Conservation (phyloP, 1,140 invertebrate species). For the Hydropsyche tenuis region DNA sequence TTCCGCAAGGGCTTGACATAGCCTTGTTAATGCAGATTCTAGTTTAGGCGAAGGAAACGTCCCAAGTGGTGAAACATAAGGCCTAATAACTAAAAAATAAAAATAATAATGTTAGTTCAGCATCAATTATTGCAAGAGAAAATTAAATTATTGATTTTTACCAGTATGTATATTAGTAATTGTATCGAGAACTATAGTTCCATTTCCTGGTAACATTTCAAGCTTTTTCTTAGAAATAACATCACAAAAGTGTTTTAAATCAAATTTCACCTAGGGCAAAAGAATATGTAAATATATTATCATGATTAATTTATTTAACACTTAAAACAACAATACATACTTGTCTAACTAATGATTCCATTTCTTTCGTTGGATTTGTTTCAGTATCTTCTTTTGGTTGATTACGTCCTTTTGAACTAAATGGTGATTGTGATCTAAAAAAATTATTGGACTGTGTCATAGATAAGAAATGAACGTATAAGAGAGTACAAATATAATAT, state of each 20-base stretch:
- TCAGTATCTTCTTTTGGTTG: slow-evolving; percentile 66
- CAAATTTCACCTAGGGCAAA: slow-evolving; percentile 70
- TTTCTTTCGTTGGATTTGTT: slow-evolving; percentile 65
- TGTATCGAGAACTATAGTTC: slow-evolving; percentile 89
- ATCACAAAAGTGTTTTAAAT: slow-evolving; percentile 86
- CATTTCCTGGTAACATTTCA: slow-evolving; percentile 91
- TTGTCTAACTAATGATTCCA: slow-evolving; percentile 71
- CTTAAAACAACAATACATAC: slow-evolving; percentile 57
- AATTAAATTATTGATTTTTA: slow-evolving; percentile 48
- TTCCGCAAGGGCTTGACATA: slow-evolving; percentile 85
- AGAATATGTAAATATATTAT: no score
- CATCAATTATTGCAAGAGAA: not conserved
- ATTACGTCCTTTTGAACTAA: slow-evolving; percentile 64
- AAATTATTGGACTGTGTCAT: no score
- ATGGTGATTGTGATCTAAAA: slow-evolving; percentile 66
- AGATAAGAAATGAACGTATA: no score
- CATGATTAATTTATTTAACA: no score
- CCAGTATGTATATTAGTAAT: slow-evolving; percentile 86
- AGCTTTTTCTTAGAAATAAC: slow-evolving; percentile 90
- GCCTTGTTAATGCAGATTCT: slow-evolving; percentile 80
- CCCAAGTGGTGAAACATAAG: slow-evolving; percentile 55
- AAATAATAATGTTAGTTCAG: not conserved
- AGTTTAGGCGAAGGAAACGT: slow-evolving; percentile 56
- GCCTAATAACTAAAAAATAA: slow-evolving; percentile 59
- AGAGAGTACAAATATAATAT: slow-evolving; percentile 2